Base-by-base conservation (phyloP, 2,888 invertebrate species). In the Drosophila flavopinicola region DNA sequence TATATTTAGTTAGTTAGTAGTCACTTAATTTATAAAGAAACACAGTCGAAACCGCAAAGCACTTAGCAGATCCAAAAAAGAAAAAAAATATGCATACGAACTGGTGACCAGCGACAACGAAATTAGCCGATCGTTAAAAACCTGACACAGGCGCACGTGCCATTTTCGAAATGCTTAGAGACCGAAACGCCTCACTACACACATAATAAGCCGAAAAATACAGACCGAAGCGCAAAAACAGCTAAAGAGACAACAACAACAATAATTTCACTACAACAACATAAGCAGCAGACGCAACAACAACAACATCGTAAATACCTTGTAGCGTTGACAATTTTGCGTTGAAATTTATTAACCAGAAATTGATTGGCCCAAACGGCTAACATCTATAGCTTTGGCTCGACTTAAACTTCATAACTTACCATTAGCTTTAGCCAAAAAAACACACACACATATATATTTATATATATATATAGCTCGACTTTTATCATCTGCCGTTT, bases 121-220 rank as follows among this genome's bases (percentile, higher is more conserved):
- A 86, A 77, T 84, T 83, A 86, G 75, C 69, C 73, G 75, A 78
- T 84, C 87, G 87, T 82, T 82, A 86, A 84, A 84, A 85, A 84
- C 85, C 78, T 71, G 83, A 82, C 83, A 87, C 85, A 86, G 71
- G 65, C 87, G 85, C 84, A 84, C 84, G 84, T 84, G 84, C 84
- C 84, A 78, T 83, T 85, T 86, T 84, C 52, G 66, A 80, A 80
- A 85, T 82, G 83, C 70, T 75, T 58, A 54, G 49, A 69, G 67
- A 65, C 57, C 53, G 78, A 66, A 65, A 69, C 74, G 80, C 79
- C 80, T 79, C 66, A 83, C 63, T 38, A 69, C 64, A 57, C 63
- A 67, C 67, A 75, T 66, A 63, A 75, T 61, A 41, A 63, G 56
- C 54, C 67, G 35, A 71, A 66, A 68, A 32, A 44, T 10, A 44